Evolutionary conservation across 2,888 invertebrate genomes (phyloP), one percentile per base, ranked within the genome.

Genomic region (Perizoma affinitatum): DNA sequence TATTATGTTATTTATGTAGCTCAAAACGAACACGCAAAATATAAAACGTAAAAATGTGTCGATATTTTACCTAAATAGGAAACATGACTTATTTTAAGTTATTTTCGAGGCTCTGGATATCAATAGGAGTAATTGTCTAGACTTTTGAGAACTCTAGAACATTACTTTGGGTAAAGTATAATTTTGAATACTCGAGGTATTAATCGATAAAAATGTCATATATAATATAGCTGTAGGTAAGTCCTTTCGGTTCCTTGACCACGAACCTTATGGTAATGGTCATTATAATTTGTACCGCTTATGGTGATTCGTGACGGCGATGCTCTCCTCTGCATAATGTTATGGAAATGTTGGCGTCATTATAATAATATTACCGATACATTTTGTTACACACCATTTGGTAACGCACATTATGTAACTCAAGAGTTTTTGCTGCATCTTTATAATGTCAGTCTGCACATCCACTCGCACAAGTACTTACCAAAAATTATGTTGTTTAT

Each of bases 311-410:
- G 63, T 52, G 61, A 54, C 62, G 59, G 62, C 57, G 54, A 59
- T 64, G 64, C 45, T 61, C 57, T 48, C 55, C 55, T 57, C 58
- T 53, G 54, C 44, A 63, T 60, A 58, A 52, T 61, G 38, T 38
- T 38, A 65, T 69, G 69, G 58, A 65, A 68, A 70, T 69, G 64
- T 68, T 63, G 55, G 68, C 55, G 62, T 73, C 76, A 79, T 84
- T 80, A 84, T 69, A 76, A 76, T 71, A 76, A 79, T 79, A 84
- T 84, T 84, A 84, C 78, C 73, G 76, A 83, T 81, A 80, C 76
- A 76, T 77, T 81, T 79, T 75, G 83, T 79, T 75, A 82, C 80
- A 66, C 69, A 55, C 63, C 67, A 70, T 67, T 68, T 65, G 54
- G 54, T 45, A 58, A 62, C 34, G 43, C 54, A 62, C 46, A 45